phyloP scores from a whole-genome alignment of 2,797 vertebrate genomes.

The Columba guinea region DNA sequence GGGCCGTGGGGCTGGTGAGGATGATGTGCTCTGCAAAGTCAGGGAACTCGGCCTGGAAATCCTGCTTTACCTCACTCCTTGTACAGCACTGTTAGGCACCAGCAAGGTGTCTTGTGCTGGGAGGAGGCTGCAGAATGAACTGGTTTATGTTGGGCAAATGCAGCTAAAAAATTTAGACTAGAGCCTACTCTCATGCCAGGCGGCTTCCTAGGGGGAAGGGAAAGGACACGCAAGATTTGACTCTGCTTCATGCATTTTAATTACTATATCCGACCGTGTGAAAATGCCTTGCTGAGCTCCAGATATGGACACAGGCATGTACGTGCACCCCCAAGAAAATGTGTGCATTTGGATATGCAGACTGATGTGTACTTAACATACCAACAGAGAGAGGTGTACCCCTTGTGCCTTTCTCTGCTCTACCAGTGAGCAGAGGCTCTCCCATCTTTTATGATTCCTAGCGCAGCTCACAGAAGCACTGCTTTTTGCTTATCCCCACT shows the following conservation, averaged over 20 bases:
- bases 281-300: background rate
- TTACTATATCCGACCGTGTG: background rate
- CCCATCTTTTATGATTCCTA: background rate
- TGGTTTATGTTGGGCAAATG: background rate
- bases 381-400: background rate
- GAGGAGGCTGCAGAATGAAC: background rate
- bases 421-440: background rate
- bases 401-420: background rate
- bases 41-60: background rate
- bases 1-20: background rate
- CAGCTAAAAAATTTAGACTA: background rate
- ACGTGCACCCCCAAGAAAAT: background rate
- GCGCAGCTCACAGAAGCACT: background rate
- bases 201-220: background rate
- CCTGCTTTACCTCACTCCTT: background rate
- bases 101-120: background rate
- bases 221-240: background rate
- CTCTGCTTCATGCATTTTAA: constrained; percentile 41
- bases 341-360: background rate
- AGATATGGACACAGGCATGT: background rate
- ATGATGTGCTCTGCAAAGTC: background rate
- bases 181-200: background rate
- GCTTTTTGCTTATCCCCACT: background rate
- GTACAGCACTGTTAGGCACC: background rate
- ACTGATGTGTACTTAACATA: accelerated